A percentile compares a stretch with the other conserved stretches of the same genome.
Evolutionary conservation across 1,140 invertebrate genomes (phyloP).

Genomic region (Zaprionus kolodkinae): DNA sequence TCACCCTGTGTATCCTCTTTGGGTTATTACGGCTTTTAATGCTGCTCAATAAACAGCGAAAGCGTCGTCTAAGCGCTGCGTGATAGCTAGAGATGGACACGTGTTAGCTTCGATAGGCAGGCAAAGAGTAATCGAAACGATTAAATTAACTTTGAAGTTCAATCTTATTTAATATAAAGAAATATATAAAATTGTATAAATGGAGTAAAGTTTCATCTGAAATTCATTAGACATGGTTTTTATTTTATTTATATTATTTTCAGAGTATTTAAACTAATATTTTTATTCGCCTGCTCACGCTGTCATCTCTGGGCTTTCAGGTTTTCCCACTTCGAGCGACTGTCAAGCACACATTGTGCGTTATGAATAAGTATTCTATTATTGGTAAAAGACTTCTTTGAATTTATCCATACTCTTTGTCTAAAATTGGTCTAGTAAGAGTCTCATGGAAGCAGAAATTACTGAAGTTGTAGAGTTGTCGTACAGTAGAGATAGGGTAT

Average conservation of each 20-base stretch:
- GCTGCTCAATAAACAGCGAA: slow-evolving; percentile 16
- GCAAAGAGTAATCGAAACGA: too few relatives aligned
- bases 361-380: slow-evolving; percentile 24
- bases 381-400: not conserved
- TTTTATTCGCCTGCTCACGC: not conserved
- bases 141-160: too few relatives aligned
- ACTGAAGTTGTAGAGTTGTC: not conserved
- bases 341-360: slow-evolving; percentile 20
- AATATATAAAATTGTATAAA: too few relatives aligned
- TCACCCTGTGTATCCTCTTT: not conserved
- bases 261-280: not conserved
- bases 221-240: too few relatives aligned
- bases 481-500: not conserved
- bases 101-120: not conserved
- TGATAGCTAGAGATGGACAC: not conserved
- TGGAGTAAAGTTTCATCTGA: too few relatives aligned
- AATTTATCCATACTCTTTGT: not conserved
- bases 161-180: too few relatives aligned
- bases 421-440: not conserved
- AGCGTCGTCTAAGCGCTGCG: not conserved
- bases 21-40: slow-evolving; percentile 10
- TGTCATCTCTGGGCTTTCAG: not conserved
- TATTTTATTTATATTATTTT: too few relatives aligned
- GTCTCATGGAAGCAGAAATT: not conserved
- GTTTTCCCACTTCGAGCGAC: not conserved